Percentiles rank a stretch among this genome's conserved stretches.
Evolutionary conservation across 2,797 vertebrate species (phyloP).

Genomic region (Hylomyscus alleni): DNA sequence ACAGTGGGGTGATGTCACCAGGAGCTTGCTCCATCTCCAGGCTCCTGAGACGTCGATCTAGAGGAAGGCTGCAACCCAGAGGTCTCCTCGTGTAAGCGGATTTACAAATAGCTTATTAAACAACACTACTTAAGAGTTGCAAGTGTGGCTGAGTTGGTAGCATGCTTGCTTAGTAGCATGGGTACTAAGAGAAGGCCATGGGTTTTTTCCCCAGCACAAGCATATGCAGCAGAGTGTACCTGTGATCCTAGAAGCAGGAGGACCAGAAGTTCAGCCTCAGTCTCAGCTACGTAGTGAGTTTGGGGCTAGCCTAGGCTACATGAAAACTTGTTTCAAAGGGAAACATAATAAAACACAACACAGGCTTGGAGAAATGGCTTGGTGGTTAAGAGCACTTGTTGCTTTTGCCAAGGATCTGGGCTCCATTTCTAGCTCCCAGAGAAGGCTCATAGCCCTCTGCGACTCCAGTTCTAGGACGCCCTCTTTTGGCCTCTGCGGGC

Average conservation of each 20-base stretch:
- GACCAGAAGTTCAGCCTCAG: background rate
- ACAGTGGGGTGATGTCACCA: background rate
- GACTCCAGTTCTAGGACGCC: background rate
- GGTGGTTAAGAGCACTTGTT: background rate
- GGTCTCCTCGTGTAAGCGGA: background rate
- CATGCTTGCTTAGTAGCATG: background rate
- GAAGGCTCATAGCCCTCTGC: background rate
- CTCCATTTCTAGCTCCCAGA: background rate
- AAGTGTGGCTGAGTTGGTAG: background rate
- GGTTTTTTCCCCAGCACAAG: background rate
- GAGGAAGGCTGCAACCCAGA: background rate
- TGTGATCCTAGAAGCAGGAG: background rate
- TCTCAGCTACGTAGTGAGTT: background rate
- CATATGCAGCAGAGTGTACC: too few species aligned
- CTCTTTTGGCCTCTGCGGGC: background rate
- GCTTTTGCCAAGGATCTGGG: background rate
- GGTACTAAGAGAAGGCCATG: background rate
- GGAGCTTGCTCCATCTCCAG: rapidly evolving
- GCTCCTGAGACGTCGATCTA: background rate
- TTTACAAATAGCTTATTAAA: background rate
- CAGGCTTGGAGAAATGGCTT: background rate
- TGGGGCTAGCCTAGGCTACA: background rate
- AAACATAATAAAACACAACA: background rate
- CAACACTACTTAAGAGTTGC: background rate
- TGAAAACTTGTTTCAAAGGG: background rate